Conservation (phyloP, 2,888 invertebrate species). For the Sepioteuthis lessoniana region DNA sequence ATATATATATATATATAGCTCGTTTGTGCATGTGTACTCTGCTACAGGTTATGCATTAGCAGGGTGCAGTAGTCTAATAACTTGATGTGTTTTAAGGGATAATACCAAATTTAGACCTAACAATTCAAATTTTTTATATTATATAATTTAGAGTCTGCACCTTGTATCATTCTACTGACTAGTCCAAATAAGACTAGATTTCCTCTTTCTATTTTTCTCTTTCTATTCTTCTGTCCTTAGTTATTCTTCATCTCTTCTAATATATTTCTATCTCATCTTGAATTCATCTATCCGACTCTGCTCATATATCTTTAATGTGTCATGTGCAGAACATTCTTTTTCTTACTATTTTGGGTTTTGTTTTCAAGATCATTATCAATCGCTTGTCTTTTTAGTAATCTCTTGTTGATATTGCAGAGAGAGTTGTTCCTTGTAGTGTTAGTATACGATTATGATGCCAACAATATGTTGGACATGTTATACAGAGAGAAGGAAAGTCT, state of each 20-base stretch:
- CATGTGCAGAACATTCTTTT: not conserved
- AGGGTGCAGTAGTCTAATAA: no score
- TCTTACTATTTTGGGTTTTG: not conserved
- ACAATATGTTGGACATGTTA: no score
- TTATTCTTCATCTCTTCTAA: not conserved
- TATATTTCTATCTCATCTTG: not conserved
- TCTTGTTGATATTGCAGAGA: no score
- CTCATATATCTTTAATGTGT: not conserved
- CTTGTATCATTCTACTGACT: not conserved
- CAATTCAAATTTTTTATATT: not conserved
- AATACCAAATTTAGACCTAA: not conserved
- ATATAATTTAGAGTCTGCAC: not conserved
- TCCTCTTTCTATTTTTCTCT: not conserved
- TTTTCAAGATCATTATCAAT: no score
- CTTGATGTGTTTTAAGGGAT: not conserved
- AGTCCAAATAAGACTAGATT: not conserved
- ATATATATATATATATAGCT: not conserved
- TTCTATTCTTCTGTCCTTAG: not conserved
- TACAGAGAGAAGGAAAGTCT: no score
- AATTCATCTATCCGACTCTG: not conserved
- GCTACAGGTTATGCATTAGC: not conserved
- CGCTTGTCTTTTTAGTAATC: no score
- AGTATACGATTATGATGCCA: no score
- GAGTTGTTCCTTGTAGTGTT: no score
- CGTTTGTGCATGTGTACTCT: not conserved